These are phyloP conservation scores for Lipophrys pholis DNA, from an alignment of 2,113 vertebrate species.

Conservation along the genomic window DNA sequence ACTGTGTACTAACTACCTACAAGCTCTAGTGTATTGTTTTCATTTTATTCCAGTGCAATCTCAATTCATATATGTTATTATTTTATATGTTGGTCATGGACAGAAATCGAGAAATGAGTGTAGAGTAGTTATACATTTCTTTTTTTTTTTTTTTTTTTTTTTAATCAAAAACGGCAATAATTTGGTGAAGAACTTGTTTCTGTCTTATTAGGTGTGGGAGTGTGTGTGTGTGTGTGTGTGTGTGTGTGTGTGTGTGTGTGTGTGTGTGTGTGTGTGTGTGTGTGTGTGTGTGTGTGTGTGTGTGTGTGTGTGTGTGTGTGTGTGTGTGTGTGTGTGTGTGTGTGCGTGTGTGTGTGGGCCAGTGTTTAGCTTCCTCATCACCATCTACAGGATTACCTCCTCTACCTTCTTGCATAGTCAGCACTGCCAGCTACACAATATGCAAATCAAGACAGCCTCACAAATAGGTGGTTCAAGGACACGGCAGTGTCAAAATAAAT, in stretches of 20 bases:
- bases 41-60: not conserved
- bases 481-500: constrained; percentile 10
- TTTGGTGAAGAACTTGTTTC: too few relatives aligned
- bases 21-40: not conserved
- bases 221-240: too few relatives aligned
- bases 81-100: too few relatives aligned
- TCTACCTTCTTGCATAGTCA: constrained; percentile 53
- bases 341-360: constrained; percentile 21
- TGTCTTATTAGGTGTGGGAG: too few relatives aligned
- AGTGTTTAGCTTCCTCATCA: constrained; percentile 55
- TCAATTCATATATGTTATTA: not conserved
- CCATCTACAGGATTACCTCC: constrained; percentile 53
- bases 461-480: constrained; percentile 17
- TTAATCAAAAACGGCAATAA: too few relatives aligned
- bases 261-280: too few relatives aligned
- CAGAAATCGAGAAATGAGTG: not conserved
- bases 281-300: too few relatives aligned
- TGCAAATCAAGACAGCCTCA: constrained; percentile 1
- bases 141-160: too few relatives aligned
- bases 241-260: too few relatives aligned
- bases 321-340: too few relatives aligned
- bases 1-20: not conserved
- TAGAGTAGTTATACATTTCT: too few relatives aligned
- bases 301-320: too few relatives aligned
- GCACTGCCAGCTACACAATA: constrained; percentile 19